Base-by-base conservation (phyloP, 2,797 vertebrate species). In the Eremophila alpestris region DNA sequence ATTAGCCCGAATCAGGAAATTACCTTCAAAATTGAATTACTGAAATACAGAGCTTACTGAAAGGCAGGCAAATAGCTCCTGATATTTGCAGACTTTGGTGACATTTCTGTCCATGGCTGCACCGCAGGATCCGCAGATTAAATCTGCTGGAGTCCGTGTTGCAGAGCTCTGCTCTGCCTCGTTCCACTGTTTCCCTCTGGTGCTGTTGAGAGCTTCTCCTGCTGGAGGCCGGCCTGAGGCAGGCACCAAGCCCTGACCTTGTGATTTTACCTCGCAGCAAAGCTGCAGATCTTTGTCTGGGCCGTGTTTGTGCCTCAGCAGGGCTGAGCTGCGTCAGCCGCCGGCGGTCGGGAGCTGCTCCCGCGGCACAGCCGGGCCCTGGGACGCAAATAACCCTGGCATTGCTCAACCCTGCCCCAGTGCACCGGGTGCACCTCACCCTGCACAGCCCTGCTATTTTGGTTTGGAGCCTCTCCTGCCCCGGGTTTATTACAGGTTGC, bases 1-100 rank as follows among this genome's bases (percentile, higher is more conserved):
- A 76, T 87, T 93, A 92, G 93, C 80, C 83, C 2, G 40, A 73
- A 34, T 79, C 84, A 94, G 94, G 95, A 96, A 96, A 96, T 95
- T 82, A 67, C 94, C 82, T 89, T 81, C 84, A 34, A 73, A 95
- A 94, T 74, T 74, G 79, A 96, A 95, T 95, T 94, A 81, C 84
- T 34, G 78, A 69, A 69, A 27, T 21, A 36, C 62, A 85, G 94
- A 70, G 88, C 62, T 87, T 70, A 10, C 55, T 90, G 95, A 91
- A 95, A 91, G 75, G 83, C 27, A 2, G 65, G 73, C 65, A 83
- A 83, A 78, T 48, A 69, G 79, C 41, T 67, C 76, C 79, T 91
- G 92, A 41, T 88, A 52, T 83, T 95, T 91, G 90, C 79, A 30
- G 78, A n/a, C 36, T 92, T 87, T 88, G 93, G 87, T 73, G 93